Evolutionary conservation across 1,140 invertebrate genomes (phyloP).

Genomic region (Drosophila biarmipes): DNA sequence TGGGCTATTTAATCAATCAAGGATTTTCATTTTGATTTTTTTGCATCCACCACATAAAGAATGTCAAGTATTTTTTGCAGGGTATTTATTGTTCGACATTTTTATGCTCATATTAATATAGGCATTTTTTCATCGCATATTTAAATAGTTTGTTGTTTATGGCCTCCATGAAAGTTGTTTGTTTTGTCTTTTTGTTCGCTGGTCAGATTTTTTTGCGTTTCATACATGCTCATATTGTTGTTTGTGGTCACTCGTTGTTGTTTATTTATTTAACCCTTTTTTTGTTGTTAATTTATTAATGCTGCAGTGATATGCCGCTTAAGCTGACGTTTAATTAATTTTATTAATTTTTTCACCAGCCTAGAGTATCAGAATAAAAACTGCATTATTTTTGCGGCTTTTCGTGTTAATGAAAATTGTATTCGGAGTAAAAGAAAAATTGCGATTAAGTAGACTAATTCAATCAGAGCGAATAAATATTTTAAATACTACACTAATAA

Average conservation of each 20-base stretch:
- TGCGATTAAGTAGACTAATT: conserved; percentile 48
- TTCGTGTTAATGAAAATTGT: conserved; percentile 56
- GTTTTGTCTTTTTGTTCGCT: conserved; percentile 37
- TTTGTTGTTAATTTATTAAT: conserved; percentile 71
- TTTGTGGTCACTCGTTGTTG: conserved; percentile 42
- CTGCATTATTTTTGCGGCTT: conserved; percentile 40
- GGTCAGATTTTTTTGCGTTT: conserved; percentile 10
- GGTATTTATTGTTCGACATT: conserved; percentile 29
- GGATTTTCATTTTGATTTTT: conserved; percentile 5
- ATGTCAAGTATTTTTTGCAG: conserved; percentile 15
- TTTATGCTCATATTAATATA: conserved; percentile 30
- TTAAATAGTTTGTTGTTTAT: conserved; percentile 79
- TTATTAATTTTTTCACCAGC: conserved; percentile 66
- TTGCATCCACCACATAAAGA: neutral
- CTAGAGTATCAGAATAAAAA: conserved; percentile 32
- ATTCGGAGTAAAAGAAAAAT: conserved; percentile 39
- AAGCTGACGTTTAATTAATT: conserved; percentile 80
- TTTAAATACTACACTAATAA: conserved; percentile 16
- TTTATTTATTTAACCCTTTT: conserved; percentile 69
- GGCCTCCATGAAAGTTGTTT: conserved; percentile 42
- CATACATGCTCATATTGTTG: conserved; percentile 21
- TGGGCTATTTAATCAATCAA: conserved; percentile 24
- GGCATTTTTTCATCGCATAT: conserved; percentile 49
- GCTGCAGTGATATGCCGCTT: conserved; percentile 70
- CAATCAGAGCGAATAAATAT: conserved; percentile 26